These are phyloP conservation scores for Nasonia vitripennis DNA, from an alignment of 1,140 invertebrate species.

Conservation along the genomic window DNA sequence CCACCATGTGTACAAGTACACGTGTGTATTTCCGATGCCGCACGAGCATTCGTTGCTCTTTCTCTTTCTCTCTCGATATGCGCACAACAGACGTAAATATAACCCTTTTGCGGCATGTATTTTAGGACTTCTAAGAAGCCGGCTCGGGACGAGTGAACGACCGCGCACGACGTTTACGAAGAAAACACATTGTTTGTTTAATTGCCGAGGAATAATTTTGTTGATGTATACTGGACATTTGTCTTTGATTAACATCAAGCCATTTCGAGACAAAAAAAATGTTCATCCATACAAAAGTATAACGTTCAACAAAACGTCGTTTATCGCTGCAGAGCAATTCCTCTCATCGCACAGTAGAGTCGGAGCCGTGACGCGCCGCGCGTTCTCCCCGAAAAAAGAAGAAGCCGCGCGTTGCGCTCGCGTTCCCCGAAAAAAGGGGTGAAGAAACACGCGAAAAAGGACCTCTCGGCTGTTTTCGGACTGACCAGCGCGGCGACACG, in stretches of 20 bases:
- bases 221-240: too few species aligned
- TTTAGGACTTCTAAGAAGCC: conserved; percentile 37
- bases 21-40: background rate
- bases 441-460: background rate
- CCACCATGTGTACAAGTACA: background rate
- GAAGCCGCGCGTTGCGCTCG: background rate
- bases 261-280: too few species aligned
- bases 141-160: conserved; percentile 27
- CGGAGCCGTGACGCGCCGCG: background rate
- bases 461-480: conserved; percentile 4
- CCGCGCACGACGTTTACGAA: conserved; percentile 10
- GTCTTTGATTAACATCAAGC: too few species aligned
- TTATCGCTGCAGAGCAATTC: background rate
- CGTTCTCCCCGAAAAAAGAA: background rate
- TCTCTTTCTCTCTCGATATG: background rate
- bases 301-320: background rate
- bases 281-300: background rate
- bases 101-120: conserved; percentile 43
- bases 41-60: background rate
- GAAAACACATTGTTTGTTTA: conserved; percentile 42
- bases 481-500: conserved; percentile 41
- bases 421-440: background rate
- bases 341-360: background rate
- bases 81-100: conserved; percentile 19
- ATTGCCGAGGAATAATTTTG: background rate